A percentile compares a stretch with the other conserved stretches of the same genome.
These are phyloP conservation scores for Lordiphosa fenestrarum DNA, from an alignment of 2,888 invertebrate genomes.

Conservation along the genomic window DNA sequence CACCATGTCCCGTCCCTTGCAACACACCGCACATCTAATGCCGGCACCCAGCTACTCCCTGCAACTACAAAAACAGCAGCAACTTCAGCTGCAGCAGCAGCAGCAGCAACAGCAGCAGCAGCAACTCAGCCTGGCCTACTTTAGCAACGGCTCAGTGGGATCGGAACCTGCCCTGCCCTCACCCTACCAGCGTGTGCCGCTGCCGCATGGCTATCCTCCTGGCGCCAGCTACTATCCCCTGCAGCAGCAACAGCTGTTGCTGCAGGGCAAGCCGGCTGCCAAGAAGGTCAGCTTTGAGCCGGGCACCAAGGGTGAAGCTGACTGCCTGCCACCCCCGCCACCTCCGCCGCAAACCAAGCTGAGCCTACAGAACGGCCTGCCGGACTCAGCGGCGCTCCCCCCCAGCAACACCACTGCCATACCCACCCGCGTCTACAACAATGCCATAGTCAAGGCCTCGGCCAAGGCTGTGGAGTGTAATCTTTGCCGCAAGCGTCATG, in stretches of 20 bases:
- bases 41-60: constrained; percentile 70
- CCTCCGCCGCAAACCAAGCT: constrained; percentile 43
- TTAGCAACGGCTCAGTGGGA: constrained; percentile 61
- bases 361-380: constrained; percentile 66
- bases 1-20: constrained; percentile 56
- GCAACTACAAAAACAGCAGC: constrained; percentile 68
- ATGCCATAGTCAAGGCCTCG: constrained; percentile 80
- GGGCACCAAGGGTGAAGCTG: constrained; percentile 85
- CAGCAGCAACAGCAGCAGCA: constrained; percentile 64
- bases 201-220: constrained; percentile 82
- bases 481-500: constrained; percentile 92
- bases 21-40: constrained; percentile 42
- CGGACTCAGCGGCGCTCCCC: constrained; percentile 16
- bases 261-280: constrained; percentile 78
- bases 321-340: constrained; percentile 44
- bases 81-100: constrained; percentile 51
- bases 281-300: constrained; percentile 89
- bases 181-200: constrained; percentile 84
- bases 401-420: constrained; percentile 75
- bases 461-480: constrained; percentile 88
- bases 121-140: constrained; percentile 52
- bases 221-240: constrained; percentile 68
- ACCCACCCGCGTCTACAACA: constrained; percentile 80
- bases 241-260: constrained; percentile 54
- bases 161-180: constrained; percentile 66